Evolutionary conservation across 2,888 invertebrate species (phyloP).

Genomic region (Tigriopus californicus): DNA sequence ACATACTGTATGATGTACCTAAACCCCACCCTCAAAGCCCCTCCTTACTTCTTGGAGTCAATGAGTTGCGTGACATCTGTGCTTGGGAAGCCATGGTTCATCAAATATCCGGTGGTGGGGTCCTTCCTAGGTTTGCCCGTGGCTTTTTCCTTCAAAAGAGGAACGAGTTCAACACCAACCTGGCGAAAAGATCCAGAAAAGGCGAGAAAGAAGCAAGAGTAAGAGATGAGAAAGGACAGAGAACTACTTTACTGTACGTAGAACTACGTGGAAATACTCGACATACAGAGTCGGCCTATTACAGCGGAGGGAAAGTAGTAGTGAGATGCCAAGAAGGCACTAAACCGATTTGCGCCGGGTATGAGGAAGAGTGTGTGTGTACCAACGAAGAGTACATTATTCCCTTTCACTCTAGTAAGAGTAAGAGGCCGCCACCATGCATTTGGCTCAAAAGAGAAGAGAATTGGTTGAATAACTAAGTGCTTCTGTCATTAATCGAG

Average conservation of each 20-base stretch:
- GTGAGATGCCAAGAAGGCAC: background rate
- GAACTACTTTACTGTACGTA: background rate
- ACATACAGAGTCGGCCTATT: background rate
- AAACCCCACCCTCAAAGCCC: background rate
- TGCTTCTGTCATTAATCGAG: too few species aligned
- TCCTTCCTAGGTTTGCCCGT: constrained; percentile 16
- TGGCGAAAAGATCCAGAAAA: background rate
- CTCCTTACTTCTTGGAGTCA: constrained; percentile 9
- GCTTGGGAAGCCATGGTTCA: constrained; percentile 7
- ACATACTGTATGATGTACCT: background rate
- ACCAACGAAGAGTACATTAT: too few species aligned
- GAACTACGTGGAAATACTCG: background rate
- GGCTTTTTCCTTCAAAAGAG: constrained; percentile 14
- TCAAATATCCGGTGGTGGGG: constrained; percentile 14
- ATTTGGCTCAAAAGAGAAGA: too few species aligned
- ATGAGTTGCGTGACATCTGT: constrained; percentile 12
- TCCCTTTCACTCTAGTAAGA: too few species aligned
- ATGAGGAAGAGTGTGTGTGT: too few species aligned
- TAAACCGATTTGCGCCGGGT: background rate
- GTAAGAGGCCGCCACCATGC: too few species aligned
- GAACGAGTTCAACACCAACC: constrained; percentile 15
- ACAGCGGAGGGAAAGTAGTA: background rate
- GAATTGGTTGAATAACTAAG: too few species aligned
- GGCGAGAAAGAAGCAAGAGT: background rate
- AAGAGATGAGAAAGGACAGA: background rate